Percentiles rank a stretch among this genome's conserved stretches.
Evolutionary conservation across 2,797 vertebrate genomes (phyloP).

Genomic region (Sebastolobus alascanus): DNA sequence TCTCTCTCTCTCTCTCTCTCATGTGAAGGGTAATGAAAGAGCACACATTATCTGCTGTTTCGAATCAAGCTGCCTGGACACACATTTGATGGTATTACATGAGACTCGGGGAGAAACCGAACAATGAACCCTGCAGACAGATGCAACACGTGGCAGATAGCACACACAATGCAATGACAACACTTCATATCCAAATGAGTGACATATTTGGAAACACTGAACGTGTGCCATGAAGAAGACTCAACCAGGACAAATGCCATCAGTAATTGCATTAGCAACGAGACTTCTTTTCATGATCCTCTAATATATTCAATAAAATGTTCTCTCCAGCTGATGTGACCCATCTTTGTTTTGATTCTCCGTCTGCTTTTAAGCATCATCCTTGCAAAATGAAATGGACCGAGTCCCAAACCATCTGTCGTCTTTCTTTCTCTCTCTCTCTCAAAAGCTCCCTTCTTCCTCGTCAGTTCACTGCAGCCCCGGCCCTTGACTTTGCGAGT

Average conservation of each 20-base stretch:
- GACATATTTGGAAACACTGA: slow-evolving; percentile 47
- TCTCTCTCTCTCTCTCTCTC: slow-evolving; percentile 16
- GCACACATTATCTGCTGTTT: slow-evolving; percentile 52
- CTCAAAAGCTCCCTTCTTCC: slow-evolving; percentile 40
- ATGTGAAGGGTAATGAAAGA: slow-evolving; percentile 53
- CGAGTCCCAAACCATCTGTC: slow-evolving; percentile 31
- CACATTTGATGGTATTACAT: slow-evolving; percentile 64
- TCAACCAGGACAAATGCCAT: slow-evolving; percentile 41
- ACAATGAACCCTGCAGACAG: slow-evolving; percentile 56
- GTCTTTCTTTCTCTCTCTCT: slow-evolving; percentile 17
- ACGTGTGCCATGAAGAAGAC: slow-evolving; percentile 25
- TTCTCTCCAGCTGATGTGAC: slow-evolving; percentile 44
- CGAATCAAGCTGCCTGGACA: slow-evolving; percentile 58
- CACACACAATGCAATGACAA: slow-evolving; percentile 33
- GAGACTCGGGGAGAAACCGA: slow-evolving; percentile 31
- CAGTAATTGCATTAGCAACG: slow-evolving; percentile 45
- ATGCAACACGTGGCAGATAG: slow-evolving; percentile 48
- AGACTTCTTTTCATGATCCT: slow-evolving; percentile 30
- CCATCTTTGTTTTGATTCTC: slow-evolving; percentile 63
- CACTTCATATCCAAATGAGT: slow-evolving; percentile 47
- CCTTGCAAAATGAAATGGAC: slow-evolving; percentile 32
- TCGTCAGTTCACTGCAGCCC: slow-evolving; percentile 39
- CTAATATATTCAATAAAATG: slow-evolving; percentile 41
- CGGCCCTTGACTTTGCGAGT: slow-evolving; percentile 73
- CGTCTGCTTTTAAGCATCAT: slow-evolving; percentile 46